Percentiles rank a stretch among this genome's conserved stretches.
phyloP scores from a whole-genome alignment of 2,888 invertebrate genomes.

The Oegoconia quadripuncta region DNA sequence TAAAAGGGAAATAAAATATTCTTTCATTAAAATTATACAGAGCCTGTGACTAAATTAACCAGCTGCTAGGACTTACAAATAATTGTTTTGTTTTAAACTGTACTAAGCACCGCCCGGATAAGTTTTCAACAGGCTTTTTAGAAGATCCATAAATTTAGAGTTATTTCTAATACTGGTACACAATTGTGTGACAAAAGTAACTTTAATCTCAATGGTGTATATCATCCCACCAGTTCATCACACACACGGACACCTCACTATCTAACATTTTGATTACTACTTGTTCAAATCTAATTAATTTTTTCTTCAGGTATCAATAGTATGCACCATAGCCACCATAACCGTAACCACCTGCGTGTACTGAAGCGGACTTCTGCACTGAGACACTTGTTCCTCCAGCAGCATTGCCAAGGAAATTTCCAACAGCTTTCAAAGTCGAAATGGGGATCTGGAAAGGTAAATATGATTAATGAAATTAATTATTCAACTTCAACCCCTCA shows the following conservation, averaged over 20 bases:
- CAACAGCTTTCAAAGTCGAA: slow-evolving; percentile 81
- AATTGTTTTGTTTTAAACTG: background rate
- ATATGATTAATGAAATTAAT: slow-evolving; percentile 2
- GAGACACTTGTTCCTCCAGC: slow-evolving; percentile 60
- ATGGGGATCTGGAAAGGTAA: slow-evolving; percentile 80
- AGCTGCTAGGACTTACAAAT: background rate
- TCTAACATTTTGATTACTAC: too few species aligned
- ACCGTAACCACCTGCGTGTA: slow-evolving; percentile 54
- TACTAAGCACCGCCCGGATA: too few species aligned
- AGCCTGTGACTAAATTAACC: background rate
- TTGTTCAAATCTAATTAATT: too few species aligned
- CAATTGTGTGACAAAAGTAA: too few species aligned
- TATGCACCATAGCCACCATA: slow-evolving; percentile 15
- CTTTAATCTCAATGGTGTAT: too few species aligned
- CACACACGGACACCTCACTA: too few species aligned
- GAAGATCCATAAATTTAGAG: too few species aligned
- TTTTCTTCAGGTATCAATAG: slow-evolving; percentile 1
- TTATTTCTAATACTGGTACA: too few species aligned
- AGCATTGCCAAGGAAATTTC: slow-evolving; percentile 78
- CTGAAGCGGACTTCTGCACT: slow-evolving; percentile 58
- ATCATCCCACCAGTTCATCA: too few species aligned
- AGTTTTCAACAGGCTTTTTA: too few species aligned
- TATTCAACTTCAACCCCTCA: background rate
- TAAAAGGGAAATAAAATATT: slow-evolving; percentile 35
- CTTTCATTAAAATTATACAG: slow-evolving; percentile 9